A percentile compares a stretch with the other conserved stretches of the same genome.
Conservation (phyloP, 2,888 invertebrate genomes). For the Bursaphelenchus okinawaensis region DNA sequence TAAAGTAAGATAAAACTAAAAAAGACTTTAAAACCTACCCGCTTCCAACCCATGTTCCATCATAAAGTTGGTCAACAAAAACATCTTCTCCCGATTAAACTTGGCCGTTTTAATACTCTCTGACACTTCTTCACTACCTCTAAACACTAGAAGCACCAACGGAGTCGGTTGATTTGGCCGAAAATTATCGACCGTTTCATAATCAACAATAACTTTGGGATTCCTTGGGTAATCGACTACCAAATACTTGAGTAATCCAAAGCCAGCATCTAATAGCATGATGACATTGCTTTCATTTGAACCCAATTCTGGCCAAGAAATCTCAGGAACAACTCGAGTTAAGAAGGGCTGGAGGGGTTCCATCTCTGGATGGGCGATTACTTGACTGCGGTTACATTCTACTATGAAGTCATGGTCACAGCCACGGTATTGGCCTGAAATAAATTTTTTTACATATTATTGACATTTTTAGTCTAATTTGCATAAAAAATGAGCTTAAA, state of each 20-base stretch:
- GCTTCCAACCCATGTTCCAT: conserved; percentile 41
- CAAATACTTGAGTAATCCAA: conserved; percentile 49
- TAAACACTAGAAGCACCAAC: conserved; percentile 49
- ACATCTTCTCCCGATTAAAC: conserved; percentile 21
- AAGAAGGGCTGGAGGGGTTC: conserved; percentile 44
- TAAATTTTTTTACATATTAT: not conserved
- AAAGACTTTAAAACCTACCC: conserved; percentile 30
- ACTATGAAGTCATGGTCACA: conserved; percentile 52
- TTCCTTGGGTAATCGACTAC: conserved; percentile 46
- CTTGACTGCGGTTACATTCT: conserved; percentile 15
- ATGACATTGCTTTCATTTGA: conserved; percentile 24
- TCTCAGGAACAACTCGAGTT: conserved; percentile 40
- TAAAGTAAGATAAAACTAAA: no score
- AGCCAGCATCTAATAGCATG: conserved; percentile 52
- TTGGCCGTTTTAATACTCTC: not conserved
- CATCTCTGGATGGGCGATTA: conserved; percentile 45
- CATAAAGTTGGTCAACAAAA: conserved; percentile 50
- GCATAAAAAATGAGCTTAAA: not conserved
- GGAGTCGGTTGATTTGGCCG: conserved; percentile 47
- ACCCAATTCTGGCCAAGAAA: conserved; percentile 32
- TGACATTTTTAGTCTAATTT: not conserved
- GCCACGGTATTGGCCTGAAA: conserved; percentile 51
- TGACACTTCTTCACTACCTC: conserved; percentile 3
- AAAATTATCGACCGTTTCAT: conserved; percentile 47
- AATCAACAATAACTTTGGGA: conserved; percentile 43